A percentile compares a stretch with the other conserved stretches of the same genome.
These are phyloP conservation scores for Amia ocellicauda DNA, from an alignment of 2,113 vertebrate genomes.

Conservation along the genomic window DNA sequence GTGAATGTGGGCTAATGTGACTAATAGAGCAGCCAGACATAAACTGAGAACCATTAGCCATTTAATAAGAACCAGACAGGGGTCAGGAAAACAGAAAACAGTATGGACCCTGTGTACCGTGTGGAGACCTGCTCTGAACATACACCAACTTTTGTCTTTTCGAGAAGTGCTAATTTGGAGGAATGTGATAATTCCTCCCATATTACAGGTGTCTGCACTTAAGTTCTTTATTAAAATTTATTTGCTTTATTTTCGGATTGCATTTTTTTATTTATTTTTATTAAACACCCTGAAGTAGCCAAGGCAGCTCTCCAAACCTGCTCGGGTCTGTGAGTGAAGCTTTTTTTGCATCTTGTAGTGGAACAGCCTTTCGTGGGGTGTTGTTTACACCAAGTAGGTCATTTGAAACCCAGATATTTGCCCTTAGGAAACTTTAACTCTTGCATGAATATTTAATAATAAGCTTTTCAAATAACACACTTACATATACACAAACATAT, in stretches of 20 bases:
- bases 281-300: too few relatives aligned
- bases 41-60: constrained; percentile 20
- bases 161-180: neutral
- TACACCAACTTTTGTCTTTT: neutral
- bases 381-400: too few relatives aligned
- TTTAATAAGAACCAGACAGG: constrained; percentile 35
- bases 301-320: too few relatives aligned
- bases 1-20: constrained; percentile 37
- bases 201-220: neutral
- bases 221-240: neutral
- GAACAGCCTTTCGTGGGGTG: too few relatives aligned
- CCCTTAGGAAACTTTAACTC: too few relatives aligned
- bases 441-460: too few relatives aligned
- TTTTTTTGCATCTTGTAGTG: too few relatives aligned
- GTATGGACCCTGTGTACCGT: constrained; percentile 9
- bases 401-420: too few relatives aligned
- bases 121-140: neutral
- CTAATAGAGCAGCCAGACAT: constrained; percentile 32
- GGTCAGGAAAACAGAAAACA: constrained; percentile 21
- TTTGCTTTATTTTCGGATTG: neutral
- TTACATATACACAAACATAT: too few relatives aligned
- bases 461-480: too few relatives aligned
- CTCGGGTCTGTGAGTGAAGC: too few relatives aligned
- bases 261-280: too few relatives aligned
- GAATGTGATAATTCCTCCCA: neutral